Conservation (phyloP, 2,888 invertebrate genomes). For the Melinaea menophilus region DNA sequence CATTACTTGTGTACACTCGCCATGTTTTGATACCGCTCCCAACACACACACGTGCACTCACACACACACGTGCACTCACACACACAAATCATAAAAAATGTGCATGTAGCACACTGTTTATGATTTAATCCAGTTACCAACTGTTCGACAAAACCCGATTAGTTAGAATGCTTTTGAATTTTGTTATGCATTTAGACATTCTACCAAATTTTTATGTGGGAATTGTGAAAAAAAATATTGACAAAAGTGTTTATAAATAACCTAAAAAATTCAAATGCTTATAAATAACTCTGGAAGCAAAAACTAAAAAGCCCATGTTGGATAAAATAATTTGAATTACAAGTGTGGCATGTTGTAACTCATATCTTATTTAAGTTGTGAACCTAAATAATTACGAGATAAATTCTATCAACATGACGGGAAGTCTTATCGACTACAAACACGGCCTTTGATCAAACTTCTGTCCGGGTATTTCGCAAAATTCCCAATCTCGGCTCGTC, state of each 20-base stretch:
- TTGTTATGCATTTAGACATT: slow-evolving; percentile 11
- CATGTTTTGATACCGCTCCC: slow-evolving; percentile 25
- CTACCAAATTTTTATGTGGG: background rate
- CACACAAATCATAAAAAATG: background rate
- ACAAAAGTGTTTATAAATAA: no score
- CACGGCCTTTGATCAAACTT: slow-evolving; percentile 11
- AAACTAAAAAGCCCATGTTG: no score
- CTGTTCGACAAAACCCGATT: slow-evolving; percentile 14
- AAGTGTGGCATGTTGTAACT: no score
- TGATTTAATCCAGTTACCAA: slow-evolving; percentile 9
- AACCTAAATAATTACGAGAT: background rate
- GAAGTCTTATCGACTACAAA: background rate
- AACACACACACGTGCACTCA: background rate
- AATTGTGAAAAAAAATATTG: no score
- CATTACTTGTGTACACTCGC: slow-evolving; percentile 25
- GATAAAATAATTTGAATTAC: no score
- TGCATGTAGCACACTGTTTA: background rate
- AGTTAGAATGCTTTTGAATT: slow-evolving; percentile 12
- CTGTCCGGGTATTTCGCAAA: slow-evolving; percentile 12
- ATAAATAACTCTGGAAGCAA: no score
- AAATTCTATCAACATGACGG: background rate
- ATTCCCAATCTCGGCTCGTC: slow-evolving; percentile 7
- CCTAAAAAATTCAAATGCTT: no score
- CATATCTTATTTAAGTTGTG: no score
- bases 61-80: slow-evolving; percentile 2